These are phyloP conservation scores for Pocillopora meandrina DNA, from an alignment of 92 coral and sea anemone species.

Conservation along the genomic window DNA sequence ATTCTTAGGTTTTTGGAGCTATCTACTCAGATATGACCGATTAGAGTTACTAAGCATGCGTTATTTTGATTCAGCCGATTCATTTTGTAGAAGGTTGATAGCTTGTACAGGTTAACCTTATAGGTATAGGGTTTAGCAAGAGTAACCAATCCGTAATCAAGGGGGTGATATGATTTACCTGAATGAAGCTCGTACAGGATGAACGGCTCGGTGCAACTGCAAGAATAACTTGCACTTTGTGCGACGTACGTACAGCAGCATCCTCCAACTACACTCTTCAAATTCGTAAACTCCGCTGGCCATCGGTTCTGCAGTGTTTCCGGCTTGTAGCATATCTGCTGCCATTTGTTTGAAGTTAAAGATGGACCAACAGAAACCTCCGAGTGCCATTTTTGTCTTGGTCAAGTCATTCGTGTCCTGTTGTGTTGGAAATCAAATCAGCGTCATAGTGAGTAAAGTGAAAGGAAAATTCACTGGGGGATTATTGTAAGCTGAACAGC, in stretches of 20 bases:
- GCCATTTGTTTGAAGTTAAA: background rate
- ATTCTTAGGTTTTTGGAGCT: too few relatives aligned
- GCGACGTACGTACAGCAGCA: background rate
- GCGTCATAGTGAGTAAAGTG: background rate
- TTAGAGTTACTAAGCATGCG: too few relatives aligned
- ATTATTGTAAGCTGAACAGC: background rate
- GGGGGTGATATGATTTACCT: background rate
- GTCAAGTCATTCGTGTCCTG: too few relatives aligned
- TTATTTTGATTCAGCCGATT: too few relatives aligned
- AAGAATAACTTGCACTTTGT: slow-evolving; percentile 22
- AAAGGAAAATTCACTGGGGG: background rate
- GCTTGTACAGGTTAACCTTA: too few relatives aligned
- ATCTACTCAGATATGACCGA: too few relatives aligned
- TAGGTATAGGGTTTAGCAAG: background rate
- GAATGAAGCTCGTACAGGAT: slow-evolving; percentile 7
- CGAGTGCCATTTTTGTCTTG: too few relatives aligned
- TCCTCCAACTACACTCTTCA: slow-evolving; percentile 18
- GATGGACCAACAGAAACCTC: slow-evolving; percentile 13
- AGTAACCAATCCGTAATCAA: background rate
- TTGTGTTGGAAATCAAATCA: too few relatives aligned
- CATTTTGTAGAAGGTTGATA: too few relatives aligned
- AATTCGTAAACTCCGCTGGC: background rate
- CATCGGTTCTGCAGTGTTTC: slow-evolving; percentile 3
- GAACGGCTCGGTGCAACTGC: slow-evolving; percentile 1
- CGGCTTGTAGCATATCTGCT: background rate